These are phyloP conservation scores for Synanthedon formicaeformis DNA, from an alignment of 2,888 invertebrate genomes.

Conservation along the genomic window DNA sequence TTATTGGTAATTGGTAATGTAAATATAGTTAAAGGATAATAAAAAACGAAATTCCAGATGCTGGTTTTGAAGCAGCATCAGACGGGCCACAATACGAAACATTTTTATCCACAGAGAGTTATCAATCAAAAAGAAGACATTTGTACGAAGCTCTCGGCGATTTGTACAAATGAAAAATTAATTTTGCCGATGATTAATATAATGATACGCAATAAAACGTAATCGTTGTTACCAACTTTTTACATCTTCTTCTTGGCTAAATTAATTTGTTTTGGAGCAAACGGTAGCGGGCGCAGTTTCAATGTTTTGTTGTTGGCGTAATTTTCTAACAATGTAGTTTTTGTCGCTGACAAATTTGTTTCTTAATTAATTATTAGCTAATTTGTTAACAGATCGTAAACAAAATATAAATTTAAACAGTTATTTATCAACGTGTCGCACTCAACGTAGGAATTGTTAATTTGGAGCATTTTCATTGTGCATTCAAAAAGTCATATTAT, in stretches of 20 bases:
- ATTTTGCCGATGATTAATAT: constrained; percentile 69
- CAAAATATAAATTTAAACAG: no score
- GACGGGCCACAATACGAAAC: constrained; percentile 1
- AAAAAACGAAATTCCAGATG: constrained; percentile 26
- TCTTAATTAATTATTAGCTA: no score
- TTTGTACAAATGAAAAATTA: constrained; percentile 70
- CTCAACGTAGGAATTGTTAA: no score
- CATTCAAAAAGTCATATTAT: no score
- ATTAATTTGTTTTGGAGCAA: constrained; percentile 55
- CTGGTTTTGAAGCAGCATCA: constrained; percentile 11
- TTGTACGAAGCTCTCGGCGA: constrained; percentile 54
- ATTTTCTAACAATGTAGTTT: neutral
- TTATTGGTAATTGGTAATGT: constrained; percentile 14
- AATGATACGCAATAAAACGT: constrained; percentile 64
- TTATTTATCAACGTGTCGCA: no score
- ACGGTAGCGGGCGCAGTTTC: constrained; percentile 1
- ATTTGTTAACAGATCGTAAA: no score
- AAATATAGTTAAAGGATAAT: neutral
- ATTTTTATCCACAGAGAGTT: constrained; percentile 36
- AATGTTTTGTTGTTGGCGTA: neutral
- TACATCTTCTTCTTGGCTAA: constrained; percentile 66
- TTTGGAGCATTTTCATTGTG: no score
- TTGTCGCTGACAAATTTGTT: no score
- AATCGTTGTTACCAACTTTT: constrained; percentile 68
- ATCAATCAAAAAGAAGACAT: constrained; percentile 64